These are phyloP conservation scores for Lethenteron reissneri DNA, from an alignment of 2,113 vertebrate species.

Conservation along the genomic window DNA sequence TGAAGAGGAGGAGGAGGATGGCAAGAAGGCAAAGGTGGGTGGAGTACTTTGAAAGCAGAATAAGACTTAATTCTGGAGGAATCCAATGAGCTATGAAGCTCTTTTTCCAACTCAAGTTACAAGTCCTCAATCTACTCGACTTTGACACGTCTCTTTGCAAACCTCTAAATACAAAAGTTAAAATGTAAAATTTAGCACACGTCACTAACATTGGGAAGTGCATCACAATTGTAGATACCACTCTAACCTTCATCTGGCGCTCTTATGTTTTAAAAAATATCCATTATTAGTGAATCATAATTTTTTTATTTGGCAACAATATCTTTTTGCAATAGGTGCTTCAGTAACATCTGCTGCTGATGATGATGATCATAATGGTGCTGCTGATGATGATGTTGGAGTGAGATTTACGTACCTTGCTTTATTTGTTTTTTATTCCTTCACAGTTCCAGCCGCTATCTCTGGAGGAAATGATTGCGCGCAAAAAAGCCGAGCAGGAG, in stretches of 20 bases:
- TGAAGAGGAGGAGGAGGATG: not conserved
- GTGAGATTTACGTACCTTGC: not conserved
- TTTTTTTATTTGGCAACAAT: not conserved
- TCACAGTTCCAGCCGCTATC: slow-evolving; percentile 59
- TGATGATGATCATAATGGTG: not conserved
- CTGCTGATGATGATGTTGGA: not conserved
- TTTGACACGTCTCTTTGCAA: not conserved
- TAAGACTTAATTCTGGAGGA: not conserved
- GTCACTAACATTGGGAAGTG: too few species aligned
- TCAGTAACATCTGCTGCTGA: not conserved
- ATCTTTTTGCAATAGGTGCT: not conserved
- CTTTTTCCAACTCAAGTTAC: not conserved
- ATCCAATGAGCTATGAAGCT: not conserved
- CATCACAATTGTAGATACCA: too few species aligned
- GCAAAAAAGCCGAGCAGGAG: slow-evolving; percentile 88
- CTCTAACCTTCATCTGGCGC: not conserved
- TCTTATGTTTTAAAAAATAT: not conserved
- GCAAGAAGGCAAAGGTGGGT: not conserved
- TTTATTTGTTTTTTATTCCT: slow-evolving; percentile 1
- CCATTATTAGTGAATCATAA: not conserved
- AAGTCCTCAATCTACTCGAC: not conserved
- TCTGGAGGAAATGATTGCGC: slow-evolving; percentile 77
- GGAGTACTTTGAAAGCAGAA: not conserved
- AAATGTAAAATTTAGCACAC: not conserved
- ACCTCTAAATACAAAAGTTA: not conserved